Percentiles rank a stretch among this genome's conserved stretches.
These are phyloP conservation scores for Lophotis ruficrista DNA, from an alignment of 2,113 vertebrate species.

Conservation along the genomic window DNA sequence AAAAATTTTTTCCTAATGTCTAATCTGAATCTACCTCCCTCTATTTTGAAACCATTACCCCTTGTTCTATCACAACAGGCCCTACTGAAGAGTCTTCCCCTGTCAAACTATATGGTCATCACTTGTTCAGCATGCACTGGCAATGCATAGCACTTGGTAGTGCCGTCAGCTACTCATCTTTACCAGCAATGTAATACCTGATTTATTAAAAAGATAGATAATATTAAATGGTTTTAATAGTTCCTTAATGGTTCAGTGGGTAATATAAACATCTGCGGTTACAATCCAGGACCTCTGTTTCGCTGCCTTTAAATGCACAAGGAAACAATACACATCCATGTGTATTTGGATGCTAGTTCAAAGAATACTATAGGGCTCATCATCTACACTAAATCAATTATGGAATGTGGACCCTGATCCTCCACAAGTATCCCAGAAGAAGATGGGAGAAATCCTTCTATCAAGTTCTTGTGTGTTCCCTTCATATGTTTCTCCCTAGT, in stretches of 20 bases:
- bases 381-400: not conserved
- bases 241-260: not conserved
- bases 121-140: not conserved
- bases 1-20: no score
- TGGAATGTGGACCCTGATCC: not conserved
- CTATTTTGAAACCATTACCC: no score
- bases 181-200: not conserved
- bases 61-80: no score
- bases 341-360: not conserved
- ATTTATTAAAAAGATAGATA: not conserved
- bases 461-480: not conserved
- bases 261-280: not conserved
- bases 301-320: not conserved
- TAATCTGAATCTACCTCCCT: no score
- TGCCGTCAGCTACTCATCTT: not conserved
- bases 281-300: not conserved
- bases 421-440: not conserved
- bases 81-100: no score
- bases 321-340: not conserved
- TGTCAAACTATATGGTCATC: not conserved
- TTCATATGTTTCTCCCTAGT: not conserved
- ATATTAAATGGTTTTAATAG: not conserved
- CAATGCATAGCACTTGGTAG: not conserved
- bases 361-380: not conserved
- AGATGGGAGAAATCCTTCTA: not conserved